Conservation (phyloP, 2,797 vertebrate genomes). For the Pristis pectinata region DNA sequence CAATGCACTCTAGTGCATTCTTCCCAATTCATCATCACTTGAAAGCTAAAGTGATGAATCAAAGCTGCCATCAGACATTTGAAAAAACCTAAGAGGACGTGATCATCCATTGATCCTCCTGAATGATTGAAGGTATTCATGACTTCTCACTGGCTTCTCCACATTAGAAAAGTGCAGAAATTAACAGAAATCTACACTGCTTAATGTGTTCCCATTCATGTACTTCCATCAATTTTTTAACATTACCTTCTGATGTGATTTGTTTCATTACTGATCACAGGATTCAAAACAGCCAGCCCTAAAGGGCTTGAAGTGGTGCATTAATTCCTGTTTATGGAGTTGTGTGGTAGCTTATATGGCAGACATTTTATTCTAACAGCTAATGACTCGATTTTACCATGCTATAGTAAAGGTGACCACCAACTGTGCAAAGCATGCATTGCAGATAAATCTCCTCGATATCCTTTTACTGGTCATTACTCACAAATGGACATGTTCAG, state of each 20-base stretch:
- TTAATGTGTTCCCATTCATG: neutral
- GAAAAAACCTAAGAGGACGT: no score
- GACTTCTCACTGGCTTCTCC: neutral
- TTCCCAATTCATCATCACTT: no score
- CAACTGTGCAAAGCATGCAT: neutral
- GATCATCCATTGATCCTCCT: no score
- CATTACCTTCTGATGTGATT: neutral
- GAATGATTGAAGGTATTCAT: no score
- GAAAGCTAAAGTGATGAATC: no score
- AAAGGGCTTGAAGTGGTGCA: no score
- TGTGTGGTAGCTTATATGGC: neutral
- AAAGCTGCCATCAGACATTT: no score
- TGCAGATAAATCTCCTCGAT: neutral
- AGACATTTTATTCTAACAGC: neutral
- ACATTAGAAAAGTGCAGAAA: neutral
- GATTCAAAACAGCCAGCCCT: neutral
- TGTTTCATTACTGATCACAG: neutral
- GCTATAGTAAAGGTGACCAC: neutral
- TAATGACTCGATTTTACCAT: neutral
- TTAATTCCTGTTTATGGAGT: no score
- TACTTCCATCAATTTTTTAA: neutral
- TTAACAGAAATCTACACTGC: neutral
- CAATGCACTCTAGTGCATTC: no score
- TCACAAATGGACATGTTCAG: neutral
- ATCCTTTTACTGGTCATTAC: neutral